phyloP scores from a whole-genome alignment of 2,113 vertebrate species.

The Phycodurus eques region DNA sequence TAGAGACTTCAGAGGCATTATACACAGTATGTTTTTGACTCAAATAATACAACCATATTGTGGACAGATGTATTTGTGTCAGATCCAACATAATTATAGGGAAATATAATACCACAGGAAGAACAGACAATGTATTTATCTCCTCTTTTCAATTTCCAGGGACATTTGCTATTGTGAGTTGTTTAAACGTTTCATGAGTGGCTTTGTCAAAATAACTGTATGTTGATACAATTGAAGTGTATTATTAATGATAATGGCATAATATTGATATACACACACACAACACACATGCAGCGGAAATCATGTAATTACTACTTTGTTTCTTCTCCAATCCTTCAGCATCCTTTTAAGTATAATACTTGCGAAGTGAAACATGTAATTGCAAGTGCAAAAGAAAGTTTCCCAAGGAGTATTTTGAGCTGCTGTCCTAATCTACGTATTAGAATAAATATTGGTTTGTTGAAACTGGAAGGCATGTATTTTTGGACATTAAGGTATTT shows the following conservation, averaged over 20 bases:
- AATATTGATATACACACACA: too few species aligned
- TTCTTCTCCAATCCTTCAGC: not conserved
- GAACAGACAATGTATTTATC: conserved; percentile 4
- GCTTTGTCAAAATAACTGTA: not conserved
- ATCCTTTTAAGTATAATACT: not conserved
- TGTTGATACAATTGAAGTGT: not conserved
- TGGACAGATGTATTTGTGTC: conserved; percentile 60
- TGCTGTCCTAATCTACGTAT: not conserved
- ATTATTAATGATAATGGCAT: not conserved
- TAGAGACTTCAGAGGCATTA: conserved; percentile 48
- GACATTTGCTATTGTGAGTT: not conserved
- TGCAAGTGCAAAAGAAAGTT: not conserved
- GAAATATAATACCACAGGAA: conserved; percentile 42
- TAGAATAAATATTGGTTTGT: not conserved
- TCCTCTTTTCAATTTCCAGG: not conserved
- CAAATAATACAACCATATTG: conserved; percentile 54
- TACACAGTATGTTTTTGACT: conserved; percentile 68
- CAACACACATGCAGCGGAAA: not conserved
- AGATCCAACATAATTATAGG: conserved; percentile 65
- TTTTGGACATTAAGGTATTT: not conserved
- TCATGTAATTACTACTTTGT: not conserved
- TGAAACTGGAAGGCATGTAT: not conserved
- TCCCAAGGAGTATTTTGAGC: not conserved
- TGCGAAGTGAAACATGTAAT: not conserved
- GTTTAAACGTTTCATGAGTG: not conserved